phyloP scores from a whole-genome alignment of 2,113 vertebrate genomes.

The Aspiorhynchus laticeps region DNA sequence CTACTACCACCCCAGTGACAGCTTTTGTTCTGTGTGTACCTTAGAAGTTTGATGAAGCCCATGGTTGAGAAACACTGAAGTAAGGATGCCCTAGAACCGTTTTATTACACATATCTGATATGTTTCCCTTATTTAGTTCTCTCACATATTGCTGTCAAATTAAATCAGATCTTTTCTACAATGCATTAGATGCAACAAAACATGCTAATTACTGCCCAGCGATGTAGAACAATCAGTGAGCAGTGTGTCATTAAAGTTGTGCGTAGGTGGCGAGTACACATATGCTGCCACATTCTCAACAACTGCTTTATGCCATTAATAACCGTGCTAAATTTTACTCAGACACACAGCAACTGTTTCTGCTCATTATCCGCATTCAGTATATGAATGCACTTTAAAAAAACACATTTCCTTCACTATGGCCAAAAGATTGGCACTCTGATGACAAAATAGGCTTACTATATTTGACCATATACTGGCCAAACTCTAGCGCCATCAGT shows the following conservation, averaged over 20 bases:
- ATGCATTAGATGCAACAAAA: slow-evolving; percentile 5
- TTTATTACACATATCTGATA: not conserved
- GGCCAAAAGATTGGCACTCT: not conserved
- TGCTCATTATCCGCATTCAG: not conserved
- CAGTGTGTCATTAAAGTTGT: slow-evolving; percentile 44
- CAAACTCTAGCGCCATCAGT: not conserved
- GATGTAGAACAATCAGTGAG: not conserved
- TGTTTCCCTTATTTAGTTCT: slow-evolving; percentile 19
- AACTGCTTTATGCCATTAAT: slow-evolving; percentile 41
- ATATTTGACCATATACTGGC: not conserved
- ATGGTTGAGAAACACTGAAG: not conserved
- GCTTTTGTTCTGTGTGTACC: not conserved
- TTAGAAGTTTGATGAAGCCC: not conserved
- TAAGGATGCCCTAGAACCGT: not conserved
- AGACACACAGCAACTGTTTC: slow-evolving; percentile 4
- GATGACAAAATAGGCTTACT: not conserved
- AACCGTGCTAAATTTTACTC: not conserved
- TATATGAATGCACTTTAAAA: not conserved
- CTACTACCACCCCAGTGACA: not conserved
- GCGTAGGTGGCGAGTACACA: slow-evolving; percentile 15
- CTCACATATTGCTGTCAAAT: slow-evolving; percentile 36
- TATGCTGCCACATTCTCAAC: slow-evolving; percentile 21
- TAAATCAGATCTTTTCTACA: slow-evolving; percentile 47
- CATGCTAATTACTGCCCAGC: slow-evolving; percentile 37
- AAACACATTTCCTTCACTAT: not conserved